Base-by-base conservation (phyloP, 2,888 invertebrate genomes). In the Nephrotoma flavescens region DNA sequence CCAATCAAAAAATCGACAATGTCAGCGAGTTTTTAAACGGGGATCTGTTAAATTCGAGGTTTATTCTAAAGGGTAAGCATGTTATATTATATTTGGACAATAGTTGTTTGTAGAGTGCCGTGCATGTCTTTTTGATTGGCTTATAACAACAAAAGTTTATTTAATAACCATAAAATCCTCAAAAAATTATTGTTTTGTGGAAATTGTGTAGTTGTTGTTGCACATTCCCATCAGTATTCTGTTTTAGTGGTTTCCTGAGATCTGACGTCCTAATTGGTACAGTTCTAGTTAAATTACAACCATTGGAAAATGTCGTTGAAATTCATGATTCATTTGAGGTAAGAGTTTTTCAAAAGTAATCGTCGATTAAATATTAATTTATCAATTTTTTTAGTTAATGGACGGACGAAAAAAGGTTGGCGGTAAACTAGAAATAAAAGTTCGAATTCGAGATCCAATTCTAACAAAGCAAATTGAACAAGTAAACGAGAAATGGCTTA, bases 251-350 rank as follows among this genome's bases (percentile, higher is more conserved):
- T 89, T 98, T 99, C 93, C 95, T 99, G 91, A 94, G 97, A 88
- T 95, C 96, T 89, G 99, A 99, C 92, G 93, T 95, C 86, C 92
- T 97, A 86, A 92, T 99, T 87, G 99, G 99, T 42, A 94, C 95
- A 3, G 96, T 94, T 12, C 94, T 93, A 88, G 95, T 98, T 12
- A 98, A 98, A 90, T 92, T 99, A 88, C 96, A 96, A 89, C 96
- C 96, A n/a, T 92, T 99, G 87, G 98, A 99, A 93, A 95, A 95
- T 0, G 94, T 95, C 87, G 97, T 97, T 90, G 96, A 96, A 47
- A 91, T 98, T 87, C 99, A 99, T 90, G 98, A 99, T 88, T 95
- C 97, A 0, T 97, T 95, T 91, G 97, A 98, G 92, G 98, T 98
- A 92, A 95, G 96, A 94, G 88, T 71, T 87, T 83, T 87, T 2